These are phyloP conservation scores for Microtus pennsylvanicus DNA, from an alignment of 2,113 vertebrate genomes.

Conservation along the genomic window DNA sequence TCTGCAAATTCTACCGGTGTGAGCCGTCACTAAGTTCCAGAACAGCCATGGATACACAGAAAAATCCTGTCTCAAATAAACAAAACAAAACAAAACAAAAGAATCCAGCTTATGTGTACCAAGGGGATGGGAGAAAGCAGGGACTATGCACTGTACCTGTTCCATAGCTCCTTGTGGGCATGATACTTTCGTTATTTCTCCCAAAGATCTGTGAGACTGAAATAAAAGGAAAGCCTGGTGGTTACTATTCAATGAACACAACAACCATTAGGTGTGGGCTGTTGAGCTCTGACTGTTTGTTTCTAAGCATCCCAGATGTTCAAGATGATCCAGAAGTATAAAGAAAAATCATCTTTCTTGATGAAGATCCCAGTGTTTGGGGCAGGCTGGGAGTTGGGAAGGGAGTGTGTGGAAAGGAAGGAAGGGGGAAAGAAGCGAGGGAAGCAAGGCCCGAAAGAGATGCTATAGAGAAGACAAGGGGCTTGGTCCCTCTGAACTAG, in stretches of 20 bases:
- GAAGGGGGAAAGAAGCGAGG: not conserved
- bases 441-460: not conserved
- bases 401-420: not conserved
- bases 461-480: not conserved
- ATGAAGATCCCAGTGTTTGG: not conserved
- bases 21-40: not conserved
- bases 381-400: not conserved
- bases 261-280: not conserved
- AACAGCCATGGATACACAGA: not conserved
- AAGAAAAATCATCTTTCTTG: not conserved
- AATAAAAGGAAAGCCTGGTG: constrained; percentile 28
- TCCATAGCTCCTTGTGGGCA: constrained; percentile 52
- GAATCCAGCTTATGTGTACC: not conserved
- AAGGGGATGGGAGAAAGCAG: not conserved
- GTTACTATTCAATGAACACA: not conserved
- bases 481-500: not conserved
- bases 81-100: not conserved
- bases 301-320: not conserved
- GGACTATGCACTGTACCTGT: constrained; percentile 48
- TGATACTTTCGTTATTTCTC: not conserved
- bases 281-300: not conserved
- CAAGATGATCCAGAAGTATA: not conserved
- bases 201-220: constrained; percentile 56
- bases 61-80: not conserved
- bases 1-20: not conserved